Base-by-base conservation (phyloP, 2,888 invertebrate genomes). In the Watsonalla cultraria region DNA sequence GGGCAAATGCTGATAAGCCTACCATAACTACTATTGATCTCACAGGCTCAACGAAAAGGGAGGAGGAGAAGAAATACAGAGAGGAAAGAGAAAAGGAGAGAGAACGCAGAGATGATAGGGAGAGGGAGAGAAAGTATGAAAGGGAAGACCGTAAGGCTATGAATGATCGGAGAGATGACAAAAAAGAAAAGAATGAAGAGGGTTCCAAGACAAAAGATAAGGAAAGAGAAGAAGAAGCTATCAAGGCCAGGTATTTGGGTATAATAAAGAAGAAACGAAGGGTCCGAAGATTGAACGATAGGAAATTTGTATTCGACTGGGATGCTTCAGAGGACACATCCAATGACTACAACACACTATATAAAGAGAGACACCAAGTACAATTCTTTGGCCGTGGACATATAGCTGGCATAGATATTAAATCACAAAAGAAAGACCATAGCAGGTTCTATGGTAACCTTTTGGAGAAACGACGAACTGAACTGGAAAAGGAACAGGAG, bases 271-370 rank as follows among this genome's bases (percentile, higher is more conserved):
- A 98, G 78, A 98, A 98, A 76, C 93, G 98, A 11, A 92, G 99
- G 55, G 97, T 98, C 0, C 92, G 99, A 14, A 92, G 99, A 59
- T 89, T 99, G 46, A 99, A 99, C 86, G 99, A 99, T 79, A 92
- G 99, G 13, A 99, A 99, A 88, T 99, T 99, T 91, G 99, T 99
- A 0, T 99, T 99, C 84, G 99, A 99, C 86, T 99, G 99, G 99
- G 99, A 99, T 89, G 98, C 98, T 0, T 96, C 97, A 0, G 99
- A 99, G 85, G 99, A 99, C 76, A 99, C 99, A 0, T 98, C 98
- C 4, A 95, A 96, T 59, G 99, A 99, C 91, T 99, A 99, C 77
- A 99, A 99, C 84, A 94, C 95, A 57, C 90, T 99, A 24, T 99
- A 99, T 77, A 99, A 99, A 83, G 98, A 99, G 68, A 93, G 96